phyloP scores from a whole-genome alignment of 1,140 invertebrate genomes.

The Dendrolimus kikuchii region DNA sequence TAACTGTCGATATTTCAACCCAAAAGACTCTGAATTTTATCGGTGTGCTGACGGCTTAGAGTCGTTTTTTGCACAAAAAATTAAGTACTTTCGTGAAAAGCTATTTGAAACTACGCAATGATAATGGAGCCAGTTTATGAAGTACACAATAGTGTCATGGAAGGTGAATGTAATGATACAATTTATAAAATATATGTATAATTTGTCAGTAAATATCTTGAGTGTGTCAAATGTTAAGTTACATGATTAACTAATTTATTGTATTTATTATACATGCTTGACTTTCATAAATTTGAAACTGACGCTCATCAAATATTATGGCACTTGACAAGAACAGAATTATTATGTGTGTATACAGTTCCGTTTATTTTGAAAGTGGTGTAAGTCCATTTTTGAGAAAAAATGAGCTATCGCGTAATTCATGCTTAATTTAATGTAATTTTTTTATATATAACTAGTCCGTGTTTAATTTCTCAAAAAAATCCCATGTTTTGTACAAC shows the following conservation, averaged over 20 bases:
- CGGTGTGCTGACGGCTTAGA: slow-evolving; percentile 96
- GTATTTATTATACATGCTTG: slow-evolving; percentile 61
- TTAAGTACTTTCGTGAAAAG: slow-evolving; percentile 88
- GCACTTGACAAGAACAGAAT: slow-evolving; percentile 29
- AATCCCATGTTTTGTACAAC: no score
- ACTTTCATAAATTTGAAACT: slow-evolving; percentile 38
- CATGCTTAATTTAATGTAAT: no score
- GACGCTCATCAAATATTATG: slow-evolving; percentile 40
- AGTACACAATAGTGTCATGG: slow-evolving; percentile 13
- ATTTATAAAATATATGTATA: slow-evolving; percentile 25
- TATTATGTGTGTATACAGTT: slow-evolving; percentile 45
- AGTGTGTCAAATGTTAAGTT: slow-evolving; percentile 15
- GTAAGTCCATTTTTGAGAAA: no score
- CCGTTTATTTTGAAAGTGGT: no score
- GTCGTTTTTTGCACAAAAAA: slow-evolving; percentile 95
- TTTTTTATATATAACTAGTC: no score
- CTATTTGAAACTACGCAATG: slow-evolving; percentile 76
- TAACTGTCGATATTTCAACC: slow-evolving; percentile 98
- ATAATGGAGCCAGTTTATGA: slow-evolving; percentile 54
- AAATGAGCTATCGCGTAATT: no score
- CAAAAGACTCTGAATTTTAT: slow-evolving; percentile 94
- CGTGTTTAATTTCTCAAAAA: no score
- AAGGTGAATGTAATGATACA: slow-evolving; percentile 17
- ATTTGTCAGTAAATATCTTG: slow-evolving; percentile 47
- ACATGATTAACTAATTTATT: slow-evolving; percentile 40